These are phyloP conservation scores for Trogon surrucura DNA, from an alignment of 2,113 vertebrate genomes.

Conservation along the genomic window DNA sequence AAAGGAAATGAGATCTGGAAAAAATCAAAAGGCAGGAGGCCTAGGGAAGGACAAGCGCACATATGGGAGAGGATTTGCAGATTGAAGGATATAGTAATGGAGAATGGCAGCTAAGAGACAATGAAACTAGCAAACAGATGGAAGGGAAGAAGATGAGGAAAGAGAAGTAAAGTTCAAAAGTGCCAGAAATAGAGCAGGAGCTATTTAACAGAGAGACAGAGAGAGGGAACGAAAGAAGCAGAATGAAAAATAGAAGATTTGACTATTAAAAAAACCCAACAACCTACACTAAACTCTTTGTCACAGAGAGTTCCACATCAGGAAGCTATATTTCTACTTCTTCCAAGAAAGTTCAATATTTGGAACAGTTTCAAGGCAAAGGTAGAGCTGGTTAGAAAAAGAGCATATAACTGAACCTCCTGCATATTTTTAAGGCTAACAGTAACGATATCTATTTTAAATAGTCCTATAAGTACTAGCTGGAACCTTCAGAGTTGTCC, in stretches of 20 bases:
- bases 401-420: background rate
- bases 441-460: background rate
- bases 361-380: background rate
- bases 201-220: background rate
- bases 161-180: slow-evolving; percentile 46
- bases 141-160: slow-evolving; percentile 16
- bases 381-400: background rate
- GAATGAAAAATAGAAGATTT: background rate
- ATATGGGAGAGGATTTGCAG: slow-evolving; percentile 37
- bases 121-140: slow-evolving; percentile 44
- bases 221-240: background rate
- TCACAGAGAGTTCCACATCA: background rate
- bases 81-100: slow-evolving; percentile 48
- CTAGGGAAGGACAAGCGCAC: slow-evolving; percentile 29
- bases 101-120: slow-evolving; percentile 45
- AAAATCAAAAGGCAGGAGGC: slow-evolving; percentile 27
- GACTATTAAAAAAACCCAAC: background rate
- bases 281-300: background rate
- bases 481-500: background rate
- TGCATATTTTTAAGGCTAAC: background rate
- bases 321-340: background rate
- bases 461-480: background rate
- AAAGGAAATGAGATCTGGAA: slow-evolving; percentile 49
- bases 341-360: background rate
- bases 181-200: slow-evolving; percentile 27